Base-by-base conservation (phyloP, 2,113 vertebrate species). In the Pollachius pollachius region DNA sequence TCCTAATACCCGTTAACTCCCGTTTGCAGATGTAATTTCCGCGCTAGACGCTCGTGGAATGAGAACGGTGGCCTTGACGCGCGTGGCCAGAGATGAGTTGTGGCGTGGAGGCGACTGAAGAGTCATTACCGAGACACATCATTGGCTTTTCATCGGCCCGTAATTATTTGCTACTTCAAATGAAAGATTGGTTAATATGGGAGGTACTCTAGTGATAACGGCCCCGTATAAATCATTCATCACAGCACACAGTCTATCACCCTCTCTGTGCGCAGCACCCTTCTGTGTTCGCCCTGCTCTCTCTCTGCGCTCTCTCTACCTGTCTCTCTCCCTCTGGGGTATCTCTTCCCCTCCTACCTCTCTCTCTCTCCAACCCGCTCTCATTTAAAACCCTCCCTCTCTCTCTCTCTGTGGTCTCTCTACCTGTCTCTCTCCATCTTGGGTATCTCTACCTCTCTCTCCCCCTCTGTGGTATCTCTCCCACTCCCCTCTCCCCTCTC, bases 151-250 rank as follows among this genome's bases (percentile, higher is more conserved):
- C 71, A 81, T 77, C 70, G 65, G 64, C 62, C 69, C 23, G 72
- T 73, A 74, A 82, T 85, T 30, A 80, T 80, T 83, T 70, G 67
- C 85, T 83, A 62, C 70, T 83, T 75, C 75, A 56, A 81, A 79
- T 65, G 70, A 72, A 60, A 65, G 63, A 72, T 65, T 48, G 66
- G 52, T 19, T 72, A 65, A 59, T 72, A 81, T 75, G 67, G 59
- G 65, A 70, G 54, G 75, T 69, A 63, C 68, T 81, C 74, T 52
- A 69, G 73, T 67, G 48, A 84, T 84, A 78, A 82, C 61, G 72
- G 68, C 69, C 68, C 74, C 74, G 79, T 67, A 78, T 79, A 75
- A 76, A 80, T 82, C 67, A 68, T 77, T 81, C 77, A 86, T 81
- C 72, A 75, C 66, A 70, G 18, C 34, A 70, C 30, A 48, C 6